Evolutionary conservation across 1,140 invertebrate species (phyloP).

Genomic region (Lordiphosa clarofinis): DNA sequence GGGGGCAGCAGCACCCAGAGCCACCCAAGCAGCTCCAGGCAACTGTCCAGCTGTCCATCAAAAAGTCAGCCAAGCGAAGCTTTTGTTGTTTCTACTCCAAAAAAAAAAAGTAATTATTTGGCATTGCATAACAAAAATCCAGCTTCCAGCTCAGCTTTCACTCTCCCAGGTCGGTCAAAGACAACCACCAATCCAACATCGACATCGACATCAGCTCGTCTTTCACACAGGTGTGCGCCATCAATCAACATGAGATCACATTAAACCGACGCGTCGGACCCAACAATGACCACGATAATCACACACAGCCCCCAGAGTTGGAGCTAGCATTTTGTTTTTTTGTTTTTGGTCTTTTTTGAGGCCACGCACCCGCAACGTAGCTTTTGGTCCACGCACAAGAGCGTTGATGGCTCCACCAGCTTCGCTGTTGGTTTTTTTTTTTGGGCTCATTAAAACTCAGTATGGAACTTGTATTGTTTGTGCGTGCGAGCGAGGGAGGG

Average conservation of each 20-base stretch:
- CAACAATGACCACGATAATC: slow-evolving; percentile 72
- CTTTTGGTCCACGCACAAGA: slow-evolving; percentile 55
- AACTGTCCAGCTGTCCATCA: slow-evolving; percentile 49
- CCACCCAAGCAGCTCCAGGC: slow-evolving; percentile 65
- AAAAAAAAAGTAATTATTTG: slow-evolving; percentile 40
- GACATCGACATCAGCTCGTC: slow-evolving; percentile 46
- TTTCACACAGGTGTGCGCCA: slow-evolving; percentile 73
- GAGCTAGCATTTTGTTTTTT: not conserved
- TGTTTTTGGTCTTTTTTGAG: too few relatives aligned
- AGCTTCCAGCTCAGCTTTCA: slow-evolving; percentile 9
- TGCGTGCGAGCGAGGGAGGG: not conserved
- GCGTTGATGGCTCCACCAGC: slow-evolving; percentile 52
- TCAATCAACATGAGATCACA: slow-evolving; percentile 77
- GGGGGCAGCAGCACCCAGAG: slow-evolving; percentile 38
- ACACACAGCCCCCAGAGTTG: slow-evolving; percentile 32
- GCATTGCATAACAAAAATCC: slow-evolving; percentile 40
- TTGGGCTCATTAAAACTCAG: slow-evolving; percentile 40
- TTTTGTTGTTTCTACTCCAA: slow-evolving; percentile 27
- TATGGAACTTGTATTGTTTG: not conserved
- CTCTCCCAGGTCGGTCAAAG: slow-evolving; percentile 6
- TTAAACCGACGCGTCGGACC: slow-evolving; percentile 53
- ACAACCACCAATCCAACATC: too few relatives aligned
- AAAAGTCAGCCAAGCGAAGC: slow-evolving; percentile 61
- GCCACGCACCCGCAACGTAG: slow-evolving; percentile 49
- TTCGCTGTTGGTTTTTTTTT: slow-evolving; percentile 5